Evolutionary conservation across 2,797 vertebrate species (phyloP), one percentile per base, ranked within the genome.

Genomic region (Sebastiscus tertius): DNA sequence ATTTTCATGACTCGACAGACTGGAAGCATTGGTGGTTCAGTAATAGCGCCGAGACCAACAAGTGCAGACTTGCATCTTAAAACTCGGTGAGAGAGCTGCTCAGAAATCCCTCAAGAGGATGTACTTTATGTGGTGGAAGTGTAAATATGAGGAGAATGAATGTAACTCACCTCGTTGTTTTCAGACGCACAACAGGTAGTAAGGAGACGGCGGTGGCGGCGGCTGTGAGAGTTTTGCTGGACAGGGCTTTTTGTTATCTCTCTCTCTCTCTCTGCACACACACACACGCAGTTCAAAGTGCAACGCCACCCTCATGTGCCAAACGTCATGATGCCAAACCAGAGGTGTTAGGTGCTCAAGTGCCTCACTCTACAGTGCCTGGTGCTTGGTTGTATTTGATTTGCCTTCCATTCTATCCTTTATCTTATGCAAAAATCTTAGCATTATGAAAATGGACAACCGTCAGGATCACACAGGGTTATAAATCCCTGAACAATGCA

Each of bases 351-450:
- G 95, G 94, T 89, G 89, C 93, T 95, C 90, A 98, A 98, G 97
- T 97, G 97, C 97, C 97, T 98, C 95, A 89, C 94, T 94, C 92
- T 93, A 92, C 93, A 94, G 96, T 96, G 96, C 95, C 95, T 94
- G 94, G 89, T 92, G 81, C 91, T 91, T 87, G 81, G 76, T 94
- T 82, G 66, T 78, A 46, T 93, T 94, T 92, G 59, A 77, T 92
- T 95, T 92, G 91, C 91, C 93, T 95, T 95, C 84, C 92, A 93
- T 94, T 85, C 69, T 89, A 29, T 91, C 87, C 87, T 86, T 90
- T 91, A 89, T 89, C 85, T 93, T 95, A 94, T 94, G 94, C 93
- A 95, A 94, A 93, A 68, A 52, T 34, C 36, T 62, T 46, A 81
- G 71, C 33, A 49, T 81, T 64, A 67, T 86, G 27, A 76, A 80